These are phyloP conservation scores for Drosophila bocqueti DNA, from an alignment of 1,140 invertebrate species.

Conservation along the genomic window DNA sequence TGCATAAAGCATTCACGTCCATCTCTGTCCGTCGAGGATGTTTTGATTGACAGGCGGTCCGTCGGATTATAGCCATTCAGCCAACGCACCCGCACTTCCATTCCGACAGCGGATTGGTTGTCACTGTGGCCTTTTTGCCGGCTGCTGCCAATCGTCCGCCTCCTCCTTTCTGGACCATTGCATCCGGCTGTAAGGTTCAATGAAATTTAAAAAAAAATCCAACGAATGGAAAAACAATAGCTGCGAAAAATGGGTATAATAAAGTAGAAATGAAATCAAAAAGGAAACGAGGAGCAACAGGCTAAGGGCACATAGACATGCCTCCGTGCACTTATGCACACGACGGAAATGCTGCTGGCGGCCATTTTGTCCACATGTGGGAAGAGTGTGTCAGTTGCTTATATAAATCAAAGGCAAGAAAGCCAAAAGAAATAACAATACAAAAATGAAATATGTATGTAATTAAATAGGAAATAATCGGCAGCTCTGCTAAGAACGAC, in stretches of 20 bases:
- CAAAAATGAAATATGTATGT: background rate
- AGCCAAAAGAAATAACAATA: background rate
- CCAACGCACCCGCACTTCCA: constrained; percentile 15
- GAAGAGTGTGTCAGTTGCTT: background rate
- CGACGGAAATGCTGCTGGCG: constrained; percentile 27
- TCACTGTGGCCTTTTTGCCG: constrained; percentile 32
- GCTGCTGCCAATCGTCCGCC: constrained; percentile 34
- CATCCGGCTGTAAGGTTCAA: constrained; percentile 30
- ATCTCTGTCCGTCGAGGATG: constrained; percentile 16
- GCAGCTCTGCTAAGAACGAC: too few species aligned
- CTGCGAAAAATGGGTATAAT: constrained; percentile 24
- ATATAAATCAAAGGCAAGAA: background rate
- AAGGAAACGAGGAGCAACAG: constrained; percentile 33
- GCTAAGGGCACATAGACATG: constrained; percentile 10
- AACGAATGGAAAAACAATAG: constrained; percentile 17
- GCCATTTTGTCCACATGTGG: constrained; percentile 6
- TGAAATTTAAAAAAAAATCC: constrained; percentile 29
- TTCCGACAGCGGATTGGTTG: constrained; percentile 24
- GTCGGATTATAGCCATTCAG: constrained; percentile 14
- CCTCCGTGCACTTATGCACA: background rate
- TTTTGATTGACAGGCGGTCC: constrained; percentile 35
- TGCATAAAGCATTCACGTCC: constrained; percentile 17
- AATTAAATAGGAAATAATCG: background rate
- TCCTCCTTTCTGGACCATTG: constrained; percentile 37
- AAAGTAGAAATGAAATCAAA: constrained; percentile 39